These are phyloP conservation scores for Phorcus lineatus DNA, from an alignment of 2,888 invertebrate species.

Conservation along the genomic window DNA sequence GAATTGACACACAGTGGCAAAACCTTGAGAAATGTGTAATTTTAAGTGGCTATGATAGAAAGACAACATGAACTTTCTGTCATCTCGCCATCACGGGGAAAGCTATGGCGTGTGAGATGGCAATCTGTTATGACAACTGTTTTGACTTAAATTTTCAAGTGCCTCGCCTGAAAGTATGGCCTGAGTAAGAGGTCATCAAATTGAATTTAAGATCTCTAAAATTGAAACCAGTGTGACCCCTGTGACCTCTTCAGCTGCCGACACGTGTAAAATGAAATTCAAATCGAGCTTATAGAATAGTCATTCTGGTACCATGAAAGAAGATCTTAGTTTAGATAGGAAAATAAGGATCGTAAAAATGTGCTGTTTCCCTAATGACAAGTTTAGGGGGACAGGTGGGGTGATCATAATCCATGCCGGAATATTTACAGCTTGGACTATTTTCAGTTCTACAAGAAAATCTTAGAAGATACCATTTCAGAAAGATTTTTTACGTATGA, in stretches of 20 bases:
- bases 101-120: neutral
- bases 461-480: too few species aligned
- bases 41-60: too few species aligned
- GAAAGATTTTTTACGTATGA: too few species aligned
- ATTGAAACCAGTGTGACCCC: constrained; percentile 15
- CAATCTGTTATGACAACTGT: neutral
- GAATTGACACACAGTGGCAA: too few species aligned
- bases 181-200: constrained; percentile 13
- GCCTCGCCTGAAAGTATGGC: neutral
- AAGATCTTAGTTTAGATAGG: neutral
- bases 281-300: constrained; percentile 6
- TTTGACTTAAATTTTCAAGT: constrained; percentile 18
- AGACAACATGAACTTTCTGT: too few species aligned
- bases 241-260: neutral
- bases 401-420: neutral
- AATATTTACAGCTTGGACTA: too few species aligned
- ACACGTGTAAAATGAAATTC: neutral
- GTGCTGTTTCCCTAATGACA: constrained; percentile 8
- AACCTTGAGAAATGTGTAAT: too few species aligned
- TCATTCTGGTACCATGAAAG: neutral
- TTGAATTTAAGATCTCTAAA: constrained; percentile 16
- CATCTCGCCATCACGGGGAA: too few species aligned
- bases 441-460: too few species aligned
- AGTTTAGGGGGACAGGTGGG: neutral
- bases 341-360: neutral